Percentiles rank a stretch among this genome's conserved stretches.
These are phyloP conservation scores for Laticauda colubrina DNA, from an alignment of 2,113 vertebrate genomes.

Conservation along the genomic window DNA sequence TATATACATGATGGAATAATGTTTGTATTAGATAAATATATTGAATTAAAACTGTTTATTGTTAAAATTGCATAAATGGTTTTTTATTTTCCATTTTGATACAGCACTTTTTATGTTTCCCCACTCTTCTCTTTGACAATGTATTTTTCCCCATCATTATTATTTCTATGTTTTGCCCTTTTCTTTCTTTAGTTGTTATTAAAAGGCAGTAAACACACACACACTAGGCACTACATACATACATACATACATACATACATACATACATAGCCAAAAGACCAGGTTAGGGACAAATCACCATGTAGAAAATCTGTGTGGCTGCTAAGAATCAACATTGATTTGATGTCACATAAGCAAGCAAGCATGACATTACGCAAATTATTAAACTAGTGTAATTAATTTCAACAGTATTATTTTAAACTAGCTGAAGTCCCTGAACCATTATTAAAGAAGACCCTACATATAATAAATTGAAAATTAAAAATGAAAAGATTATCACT, in stretches of 20 bases:
- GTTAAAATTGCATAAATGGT: background rate
- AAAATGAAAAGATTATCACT: background rate
- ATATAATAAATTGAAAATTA: background rate
- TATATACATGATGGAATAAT: background rate
- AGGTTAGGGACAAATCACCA: background rate
- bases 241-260: no score
- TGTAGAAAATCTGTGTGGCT: background rate
- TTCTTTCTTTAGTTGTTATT: no score
- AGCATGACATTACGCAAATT: background rate
- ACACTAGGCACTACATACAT: no score
- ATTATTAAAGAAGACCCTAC: background rate
- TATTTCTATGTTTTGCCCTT: background rate
- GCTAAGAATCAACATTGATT: background rate
- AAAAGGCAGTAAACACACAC: no score
- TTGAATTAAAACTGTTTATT: background rate
- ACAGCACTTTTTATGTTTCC: background rate
- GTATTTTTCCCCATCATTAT: no score
- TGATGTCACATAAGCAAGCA: background rate
- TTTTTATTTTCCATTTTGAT: background rate
- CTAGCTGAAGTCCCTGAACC: background rate
- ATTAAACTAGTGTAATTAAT: background rate
- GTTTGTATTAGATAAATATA: no score
- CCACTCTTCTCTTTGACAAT: background rate
- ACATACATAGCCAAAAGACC: background rate
- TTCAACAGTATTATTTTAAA: background rate